Conservation (phyloP, 2,797 vertebrate species). For the Acipenser oxyrinchus region DNA sequence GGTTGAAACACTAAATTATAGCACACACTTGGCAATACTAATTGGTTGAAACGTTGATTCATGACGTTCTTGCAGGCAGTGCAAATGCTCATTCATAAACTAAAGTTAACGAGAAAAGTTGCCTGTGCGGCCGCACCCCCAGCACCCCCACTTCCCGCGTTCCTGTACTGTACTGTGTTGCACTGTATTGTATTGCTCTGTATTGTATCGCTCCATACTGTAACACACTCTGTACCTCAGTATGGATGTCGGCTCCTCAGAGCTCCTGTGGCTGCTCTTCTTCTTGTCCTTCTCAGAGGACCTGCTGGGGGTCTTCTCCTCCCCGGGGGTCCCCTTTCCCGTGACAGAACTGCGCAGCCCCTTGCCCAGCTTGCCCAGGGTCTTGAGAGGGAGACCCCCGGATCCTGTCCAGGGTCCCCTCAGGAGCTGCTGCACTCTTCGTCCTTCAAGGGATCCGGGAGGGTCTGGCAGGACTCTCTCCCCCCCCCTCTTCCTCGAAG, state of each 20-base stretch:
- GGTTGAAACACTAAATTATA: too few relatives aligned
- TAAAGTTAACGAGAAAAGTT: too few relatives aligned
- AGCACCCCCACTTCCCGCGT: too few relatives aligned
- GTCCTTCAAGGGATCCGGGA: slow-evolving; percentile 28
- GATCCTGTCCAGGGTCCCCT: slow-evolving; percentile 58
- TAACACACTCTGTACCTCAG: slow-evolving; percentile 43
- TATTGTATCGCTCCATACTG: slow-evolving; percentile 58
- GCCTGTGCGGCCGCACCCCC: too few relatives aligned
- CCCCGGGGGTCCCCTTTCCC: slow-evolving; percentile 41
- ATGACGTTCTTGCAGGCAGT: too few relatives aligned
- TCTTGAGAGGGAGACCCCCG: slow-evolving; percentile 61
- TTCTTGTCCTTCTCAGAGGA: slow-evolving; percentile 58
- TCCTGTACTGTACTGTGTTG: too few relatives aligned
- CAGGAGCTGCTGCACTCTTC: slow-evolving; percentile 46
- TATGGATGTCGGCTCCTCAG: slow-evolving; percentile 69
- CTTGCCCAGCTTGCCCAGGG: slow-evolving; percentile 58
- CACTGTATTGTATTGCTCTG: slow-evolving; percentile 16
- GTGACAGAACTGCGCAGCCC: slow-evolving; percentile 49
- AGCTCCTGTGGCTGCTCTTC: slow-evolving; percentile 55
- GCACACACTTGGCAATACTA: too few relatives aligned
- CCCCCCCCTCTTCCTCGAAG: slow-evolving; percentile 65
- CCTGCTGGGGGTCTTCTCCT: slow-evolving; percentile 42
- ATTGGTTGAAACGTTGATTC: too few relatives aligned
- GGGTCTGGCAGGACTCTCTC: slow-evolving; percentile 65
- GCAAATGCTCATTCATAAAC: too few relatives aligned